Conservation (phyloP, 2,797 vertebrate species). For the Merluccius polli region DNA sequence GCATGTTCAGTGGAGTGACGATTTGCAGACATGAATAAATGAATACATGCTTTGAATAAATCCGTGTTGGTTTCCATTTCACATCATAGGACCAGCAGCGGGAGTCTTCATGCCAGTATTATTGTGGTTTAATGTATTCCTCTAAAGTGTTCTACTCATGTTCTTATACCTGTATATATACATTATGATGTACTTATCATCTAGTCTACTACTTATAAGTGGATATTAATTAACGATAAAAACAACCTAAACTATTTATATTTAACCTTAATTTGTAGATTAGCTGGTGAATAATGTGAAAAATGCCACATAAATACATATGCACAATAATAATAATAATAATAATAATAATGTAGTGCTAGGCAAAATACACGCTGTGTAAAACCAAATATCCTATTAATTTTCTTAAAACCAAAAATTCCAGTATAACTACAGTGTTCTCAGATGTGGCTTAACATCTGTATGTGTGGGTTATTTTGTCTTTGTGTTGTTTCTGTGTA, state of each 20-base stretch:
- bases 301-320: neutral
- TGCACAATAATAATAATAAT: neutral
- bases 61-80: neutral
- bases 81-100: neutral
- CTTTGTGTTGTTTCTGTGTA: too few relatives aligned
- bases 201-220: too few relatives aligned
- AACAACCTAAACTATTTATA: neutral
- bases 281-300: neutral
- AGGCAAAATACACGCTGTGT: too few relatives aligned
- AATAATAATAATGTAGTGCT: too few relatives aligned
- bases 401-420: too few relatives aligned
- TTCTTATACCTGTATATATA: neutral
- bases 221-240: neutral
- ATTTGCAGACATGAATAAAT: constrained; percentile 19
- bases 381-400: too few relatives aligned
- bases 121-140: constrained; percentile 5
- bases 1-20: constrained; percentile 29
- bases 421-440: too few relatives aligned
- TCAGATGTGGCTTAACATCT: too few relatives aligned
- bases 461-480: too few relatives aligned
- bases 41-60: constrained; percentile 5
- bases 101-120: neutral
- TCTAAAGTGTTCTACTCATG: neutral
- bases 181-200: neutral
- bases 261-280: neutral